Evolutionary conservation across 2,113 vertebrate species (phyloP), one percentile per base, ranked within the genome.

Genomic region (Pomatostomus ruficeps): DNA sequence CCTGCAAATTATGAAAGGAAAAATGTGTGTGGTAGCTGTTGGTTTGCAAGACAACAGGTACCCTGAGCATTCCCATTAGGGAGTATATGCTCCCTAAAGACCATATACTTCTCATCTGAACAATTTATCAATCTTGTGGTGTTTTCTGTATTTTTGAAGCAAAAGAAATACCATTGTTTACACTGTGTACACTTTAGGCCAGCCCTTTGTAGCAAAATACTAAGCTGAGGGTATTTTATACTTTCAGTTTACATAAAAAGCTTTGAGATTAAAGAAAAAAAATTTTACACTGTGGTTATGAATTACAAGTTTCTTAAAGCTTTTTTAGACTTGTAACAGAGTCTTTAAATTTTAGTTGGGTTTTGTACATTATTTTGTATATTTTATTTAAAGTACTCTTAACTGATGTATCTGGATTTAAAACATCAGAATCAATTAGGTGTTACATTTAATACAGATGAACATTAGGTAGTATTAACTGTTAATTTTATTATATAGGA

Each of bases 241-340:
- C 97, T 97, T 97, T 98, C 97, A 97, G 97, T 96, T 98, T 98
- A 93, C 97, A 96, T 97, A 96, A 97, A 98, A 98, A 98, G 97
- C 97, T 98, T 98, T 98, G 98, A 98, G 97, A 98, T 98, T 97
- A 98, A 98, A 96, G 96, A 97, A 96, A 98, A 98, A 97, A 96
- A 97, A 97, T 98, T 98, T 98, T 98, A 98, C 98, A 98, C 97
- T 98, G 97, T 98, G 98, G 96, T 98, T 97, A 98, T 97, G 86
- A 97, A 98, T 97, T 98, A 98, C 97, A 98, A 98, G 97, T 98
- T 98, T 98, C 98, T 98, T 98, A 98, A 98, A 98, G 97, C 97
- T 98, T 98, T 98, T 98, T 96, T 98, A 98, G 98, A 98, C 97
- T 98, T 98, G 98, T 97, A 98, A 98, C 95, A 97, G 82, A 98